Evolutionary conservation across 2,113 vertebrate species (phyloP).

Genomic region (Oreochromis spilurus): DNA sequence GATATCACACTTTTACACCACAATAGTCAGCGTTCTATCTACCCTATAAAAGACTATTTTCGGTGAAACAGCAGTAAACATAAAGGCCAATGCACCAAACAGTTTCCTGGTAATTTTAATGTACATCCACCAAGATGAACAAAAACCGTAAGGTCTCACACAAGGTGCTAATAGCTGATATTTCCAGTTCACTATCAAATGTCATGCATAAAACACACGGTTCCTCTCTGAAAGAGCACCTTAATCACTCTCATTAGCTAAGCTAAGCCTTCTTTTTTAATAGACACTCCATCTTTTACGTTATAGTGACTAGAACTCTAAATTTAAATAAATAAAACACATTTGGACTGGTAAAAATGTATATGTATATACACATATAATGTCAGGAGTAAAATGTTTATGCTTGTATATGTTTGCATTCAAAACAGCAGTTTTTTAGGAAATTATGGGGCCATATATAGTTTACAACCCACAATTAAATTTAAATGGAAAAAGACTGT

Average conservation of each 20-base stretch:
- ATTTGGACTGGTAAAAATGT: background rate
- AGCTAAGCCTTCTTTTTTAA: background rate
- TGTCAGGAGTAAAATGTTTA: background rate
- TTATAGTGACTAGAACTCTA: background rate
- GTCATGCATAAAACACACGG: background rate
- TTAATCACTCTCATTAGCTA: background rate
- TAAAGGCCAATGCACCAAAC: background rate
- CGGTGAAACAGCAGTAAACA: background rate
- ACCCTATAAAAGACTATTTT: background rate
- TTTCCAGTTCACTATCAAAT: background rate
- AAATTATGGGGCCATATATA: background rate
- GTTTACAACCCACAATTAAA: background rate
- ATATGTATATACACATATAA: background rate
- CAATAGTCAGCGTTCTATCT: background rate
- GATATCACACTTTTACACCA: background rate
- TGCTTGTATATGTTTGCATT: background rate
- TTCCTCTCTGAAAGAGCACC: background rate
- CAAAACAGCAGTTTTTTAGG: background rate
- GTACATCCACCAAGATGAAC: background rate
- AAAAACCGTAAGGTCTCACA: background rate
- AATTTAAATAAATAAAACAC: background rate
- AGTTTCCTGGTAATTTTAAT: background rate
- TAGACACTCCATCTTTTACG: background rate
- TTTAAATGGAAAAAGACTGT: background rate
- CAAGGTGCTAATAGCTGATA: background rate